Evolutionary conservation across 2,113 vertebrate species (phyloP).

Genomic region (Thryonomys swinderianus): DNA sequence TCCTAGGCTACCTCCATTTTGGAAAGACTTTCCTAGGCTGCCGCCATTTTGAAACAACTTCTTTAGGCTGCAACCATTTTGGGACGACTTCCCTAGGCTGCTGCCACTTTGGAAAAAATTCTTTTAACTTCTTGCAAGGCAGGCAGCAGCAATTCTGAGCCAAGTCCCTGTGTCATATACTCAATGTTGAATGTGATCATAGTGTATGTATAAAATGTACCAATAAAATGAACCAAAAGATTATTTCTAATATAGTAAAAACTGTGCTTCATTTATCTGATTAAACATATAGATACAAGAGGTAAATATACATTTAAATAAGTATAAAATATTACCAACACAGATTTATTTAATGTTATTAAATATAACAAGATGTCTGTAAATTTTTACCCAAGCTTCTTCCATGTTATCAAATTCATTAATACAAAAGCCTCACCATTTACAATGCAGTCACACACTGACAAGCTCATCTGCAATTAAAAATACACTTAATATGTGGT

Average conservation of each 20-base stretch:
- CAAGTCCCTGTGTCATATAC: no score
- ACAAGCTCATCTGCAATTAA: background rate
- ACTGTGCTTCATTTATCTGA: background rate
- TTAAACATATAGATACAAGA: background rate
- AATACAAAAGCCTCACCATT: background rate
- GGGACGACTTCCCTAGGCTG: no score
- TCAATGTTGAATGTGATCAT: no score
- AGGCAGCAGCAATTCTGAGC: no score
- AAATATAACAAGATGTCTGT: background rate
- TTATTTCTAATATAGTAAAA: background rate
- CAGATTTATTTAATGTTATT: background rate
- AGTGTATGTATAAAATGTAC: no score
- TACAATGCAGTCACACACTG: background rate
- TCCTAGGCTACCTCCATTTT: no score
- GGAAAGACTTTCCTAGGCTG: no score
- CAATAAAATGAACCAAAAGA: no score
- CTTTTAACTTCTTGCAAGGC: no score
- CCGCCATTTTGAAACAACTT: no score
- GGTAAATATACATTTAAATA: background rate
- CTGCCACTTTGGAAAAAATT: no score
- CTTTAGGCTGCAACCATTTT: no score
- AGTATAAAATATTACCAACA: background rate
- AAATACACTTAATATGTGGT: background rate
- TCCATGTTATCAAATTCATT: background rate
- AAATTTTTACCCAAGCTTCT: background rate